phyloP scores from a whole-genome alignment of 2,888 invertebrate species.

The Maniola hyperantus region DNA sequence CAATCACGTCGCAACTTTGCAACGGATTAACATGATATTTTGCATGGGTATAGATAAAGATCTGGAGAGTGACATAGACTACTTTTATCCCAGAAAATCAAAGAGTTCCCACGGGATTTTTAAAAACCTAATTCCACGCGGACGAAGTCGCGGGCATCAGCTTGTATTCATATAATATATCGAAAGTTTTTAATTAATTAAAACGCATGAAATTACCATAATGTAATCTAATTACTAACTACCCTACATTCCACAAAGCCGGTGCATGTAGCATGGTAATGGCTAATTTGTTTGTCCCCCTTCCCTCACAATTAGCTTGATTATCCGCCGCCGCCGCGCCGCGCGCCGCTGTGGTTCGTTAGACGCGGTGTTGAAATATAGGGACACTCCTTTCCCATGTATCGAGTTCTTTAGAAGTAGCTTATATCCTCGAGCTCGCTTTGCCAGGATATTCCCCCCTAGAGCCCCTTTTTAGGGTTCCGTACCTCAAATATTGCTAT shows the following conservation, averaged over 20 bases:
- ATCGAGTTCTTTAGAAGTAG: background rate
- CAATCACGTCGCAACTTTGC: no score
- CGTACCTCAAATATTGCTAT: no score
- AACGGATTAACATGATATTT: no score
- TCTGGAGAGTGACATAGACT: no score
- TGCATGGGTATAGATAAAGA: no score
- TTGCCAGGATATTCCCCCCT: background rate
- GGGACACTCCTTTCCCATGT: conserved; percentile 47
- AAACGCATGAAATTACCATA: conserved; percentile 20
- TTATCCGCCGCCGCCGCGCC: no score
- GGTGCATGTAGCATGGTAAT: conserved; percentile 24
- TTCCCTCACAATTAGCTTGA: conserved; percentile 66
- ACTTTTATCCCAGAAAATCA: no score
- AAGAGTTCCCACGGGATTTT: no score
- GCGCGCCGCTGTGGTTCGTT: conserved; percentile 52
- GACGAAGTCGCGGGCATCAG: no score
- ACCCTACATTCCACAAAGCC: conserved; percentile 35
- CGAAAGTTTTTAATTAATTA: conserved; percentile 2
- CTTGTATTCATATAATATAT: no score
- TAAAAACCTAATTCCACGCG: no score
- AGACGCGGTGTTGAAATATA: conserved; percentile 48
- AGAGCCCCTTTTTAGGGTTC: no score
- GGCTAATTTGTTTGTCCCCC: conserved; percentile 50
- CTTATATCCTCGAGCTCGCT: background rate
- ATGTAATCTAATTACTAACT: conserved; percentile 18